These are phyloP conservation scores for Chelonoidis abingdonii DNA, from an alignment of 2,113 vertebrate genomes.

Conservation along the genomic window DNA sequence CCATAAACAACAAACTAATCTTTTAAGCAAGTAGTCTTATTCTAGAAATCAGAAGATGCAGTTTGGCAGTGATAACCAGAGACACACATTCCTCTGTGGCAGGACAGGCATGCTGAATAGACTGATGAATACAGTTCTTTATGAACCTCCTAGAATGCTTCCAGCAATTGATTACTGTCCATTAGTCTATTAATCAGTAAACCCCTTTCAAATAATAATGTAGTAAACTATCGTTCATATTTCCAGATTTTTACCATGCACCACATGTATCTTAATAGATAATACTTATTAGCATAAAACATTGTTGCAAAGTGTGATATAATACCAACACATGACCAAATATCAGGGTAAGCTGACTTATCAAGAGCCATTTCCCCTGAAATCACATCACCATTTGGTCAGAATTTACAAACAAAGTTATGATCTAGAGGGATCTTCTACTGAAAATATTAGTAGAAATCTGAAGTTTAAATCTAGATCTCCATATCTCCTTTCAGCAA, in stretches of 20 bases:
- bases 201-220: neutral
- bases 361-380: too few species aligned
- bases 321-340: neutral
- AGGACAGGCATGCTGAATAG: neutral
- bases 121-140: neutral
- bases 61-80: neutral
- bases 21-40: neutral
- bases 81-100: neutral
- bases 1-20: neutral
- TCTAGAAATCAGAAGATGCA: neutral
- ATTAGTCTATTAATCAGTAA: neutral
- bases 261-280: neutral
- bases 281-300: neutral
- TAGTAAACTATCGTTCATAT: neutral
- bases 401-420: neutral
- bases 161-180: neutral
- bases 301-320: neutral
- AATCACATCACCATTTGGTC: neutral
- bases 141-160: neutral
- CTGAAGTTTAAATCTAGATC: neutral
- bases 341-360: fast-evolving
- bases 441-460: neutral
- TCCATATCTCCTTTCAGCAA: neutral
- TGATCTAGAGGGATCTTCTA: neutral
- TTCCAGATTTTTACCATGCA: conserved; percentile 3